These are phyloP conservation scores for Anarrhichthys ocellatus DNA, from an alignment of 2,113 vertebrate species.

Conservation along the genomic window DNA sequence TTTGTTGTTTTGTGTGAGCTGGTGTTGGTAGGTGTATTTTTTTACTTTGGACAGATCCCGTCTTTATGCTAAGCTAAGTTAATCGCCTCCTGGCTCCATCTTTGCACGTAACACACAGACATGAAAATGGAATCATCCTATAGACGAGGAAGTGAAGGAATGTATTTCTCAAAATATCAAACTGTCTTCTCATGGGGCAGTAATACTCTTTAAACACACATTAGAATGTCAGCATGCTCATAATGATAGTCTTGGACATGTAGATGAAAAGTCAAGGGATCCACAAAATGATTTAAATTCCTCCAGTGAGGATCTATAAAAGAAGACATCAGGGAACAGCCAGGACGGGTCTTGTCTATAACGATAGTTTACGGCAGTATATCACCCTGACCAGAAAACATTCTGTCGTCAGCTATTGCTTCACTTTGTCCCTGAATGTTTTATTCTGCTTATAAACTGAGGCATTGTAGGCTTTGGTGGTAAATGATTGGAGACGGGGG, in stretches of 20 bases:
- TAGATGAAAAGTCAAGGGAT: not conserved
- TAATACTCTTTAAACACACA: not conserved
- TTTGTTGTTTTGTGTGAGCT: not conserved
- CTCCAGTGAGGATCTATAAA: not conserved
- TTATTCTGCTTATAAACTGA: not conserved
- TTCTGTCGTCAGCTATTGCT: not conserved
- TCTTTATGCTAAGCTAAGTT: not conserved
- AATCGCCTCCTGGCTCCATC: too few relatives aligned
- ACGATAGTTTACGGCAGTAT: not conserved
- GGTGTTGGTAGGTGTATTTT: not conserved
- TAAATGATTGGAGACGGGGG: constrained; percentile 46
- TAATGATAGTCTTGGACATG: not conserved
- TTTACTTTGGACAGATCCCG: not conserved
- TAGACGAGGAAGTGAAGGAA: not conserved
- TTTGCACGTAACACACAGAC: not conserved
- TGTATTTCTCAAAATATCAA: not conserved
- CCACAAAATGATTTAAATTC: not conserved
- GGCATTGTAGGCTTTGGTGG: constrained; percentile 23
- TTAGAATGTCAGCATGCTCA: not conserved
- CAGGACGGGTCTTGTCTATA: too few relatives aligned
- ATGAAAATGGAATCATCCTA: not conserved
- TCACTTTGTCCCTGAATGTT: constrained; percentile 29
- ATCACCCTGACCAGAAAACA: not conserved
- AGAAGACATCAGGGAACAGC: not conserved
- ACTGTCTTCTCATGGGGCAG: not conserved